These are phyloP conservation scores for Menidia menidia DNA, from an alignment of 2,797 vertebrate species.

Conservation along the genomic window DNA sequence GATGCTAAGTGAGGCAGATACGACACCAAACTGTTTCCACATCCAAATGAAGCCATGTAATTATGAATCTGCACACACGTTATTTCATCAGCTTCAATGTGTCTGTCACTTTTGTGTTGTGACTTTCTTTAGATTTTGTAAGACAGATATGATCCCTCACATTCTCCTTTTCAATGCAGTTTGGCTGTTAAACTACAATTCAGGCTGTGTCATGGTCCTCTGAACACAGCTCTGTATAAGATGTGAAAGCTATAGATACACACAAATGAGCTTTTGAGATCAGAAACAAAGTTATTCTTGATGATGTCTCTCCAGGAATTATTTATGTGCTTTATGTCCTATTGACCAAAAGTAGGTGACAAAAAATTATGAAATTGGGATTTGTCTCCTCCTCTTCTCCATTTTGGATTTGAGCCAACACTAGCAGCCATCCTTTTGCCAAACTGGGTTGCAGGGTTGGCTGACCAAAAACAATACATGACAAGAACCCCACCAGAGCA, in stretches of 20 bases:
- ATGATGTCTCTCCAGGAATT: slow-evolving; percentile 42
- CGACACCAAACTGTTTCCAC: slow-evolving; percentile 67
- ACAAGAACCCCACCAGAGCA: slow-evolving; percentile 73
- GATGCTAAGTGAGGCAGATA: slow-evolving; percentile 49
- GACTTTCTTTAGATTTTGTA: slow-evolving; percentile 58
- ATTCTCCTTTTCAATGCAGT: slow-evolving; percentile 37
- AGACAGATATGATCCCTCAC: slow-evolving; percentile 33
- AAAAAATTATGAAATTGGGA: slow-evolving; percentile 67
- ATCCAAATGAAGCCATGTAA: slow-evolving; percentile 77
- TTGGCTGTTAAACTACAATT: slow-evolving; percentile 48
- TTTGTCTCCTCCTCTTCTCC: slow-evolving; percentile 71
- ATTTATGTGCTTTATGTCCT: slow-evolving; percentile 45
- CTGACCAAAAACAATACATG: slow-evolving; percentile 81
- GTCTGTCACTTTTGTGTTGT: slow-evolving; percentile 63
- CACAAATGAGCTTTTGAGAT: slow-evolving; percentile 45
- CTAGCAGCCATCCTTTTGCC: slow-evolving; percentile 81
- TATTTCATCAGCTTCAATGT: slow-evolving; percentile 66
- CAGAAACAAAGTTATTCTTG: slow-evolving; percentile 40
- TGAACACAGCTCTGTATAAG: slow-evolving; percentile 53
- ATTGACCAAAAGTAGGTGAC: slow-evolving; percentile 64
- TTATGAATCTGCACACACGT: slow-evolving; percentile 67
- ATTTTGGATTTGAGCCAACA: slow-evolving; percentile 75
- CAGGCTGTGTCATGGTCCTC: slow-evolving; percentile 46
- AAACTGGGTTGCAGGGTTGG: slow-evolving; percentile 82
- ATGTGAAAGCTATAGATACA: slow-evolving; percentile 56